Evolutionary conservation across 2,888 invertebrate genomes (phyloP), one percentile per base, ranked within the genome.

Genomic region (Tinea semifulvella): DNA sequence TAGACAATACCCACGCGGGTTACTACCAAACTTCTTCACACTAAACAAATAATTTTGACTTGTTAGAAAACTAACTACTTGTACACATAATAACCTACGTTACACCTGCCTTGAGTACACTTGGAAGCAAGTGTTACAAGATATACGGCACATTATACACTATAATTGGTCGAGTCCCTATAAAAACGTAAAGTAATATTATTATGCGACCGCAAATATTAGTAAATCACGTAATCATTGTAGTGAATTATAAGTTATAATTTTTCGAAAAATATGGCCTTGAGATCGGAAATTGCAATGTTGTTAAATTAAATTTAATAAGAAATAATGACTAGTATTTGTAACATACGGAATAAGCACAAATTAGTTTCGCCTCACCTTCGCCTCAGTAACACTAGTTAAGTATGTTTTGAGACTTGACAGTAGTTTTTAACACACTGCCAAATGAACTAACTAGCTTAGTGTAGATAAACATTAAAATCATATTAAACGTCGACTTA

Each of bases 161-260:
- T 31, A 14, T 31, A 31, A 31, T 31, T 31, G 31, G 22, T 22
- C 8, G 8, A n/a, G n/a, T 5, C 5, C n/a, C 11, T 13, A 31
- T 13, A 31, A 31, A n/a, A 31, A 13, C 31, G 7, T 31, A 31
- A n/a, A n/a, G n/a, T n/a, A 31, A 31, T 14, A 31, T 31, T 31
- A 13, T 31, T 31, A 31, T 31, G 31, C 31, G 13, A 31, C 31
- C 13, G 7, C 31, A 31, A 13, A 2, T n/a, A 31, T n/a, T 3
- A 31, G 13, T 31, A 31, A 31, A 31, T 31, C 31, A 31, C n/a
- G n/a, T n/a, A n/a, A n/a, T n/a, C n/a, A n/a, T n/a, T n/a, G 2
- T 13, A 11, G 7, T 31, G 14, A 31, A 31, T 31, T 31, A 31
- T 31, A 31, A 31, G 2, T 31, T 31, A 11, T n/a, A 14, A n/a